A percentile compares a stretch with the other conserved stretches of the same genome.
These are phyloP conservation scores for Ellobius talpinus DNA, from an alignment of 2,113 vertebrate species.

Conservation along the genomic window DNA sequence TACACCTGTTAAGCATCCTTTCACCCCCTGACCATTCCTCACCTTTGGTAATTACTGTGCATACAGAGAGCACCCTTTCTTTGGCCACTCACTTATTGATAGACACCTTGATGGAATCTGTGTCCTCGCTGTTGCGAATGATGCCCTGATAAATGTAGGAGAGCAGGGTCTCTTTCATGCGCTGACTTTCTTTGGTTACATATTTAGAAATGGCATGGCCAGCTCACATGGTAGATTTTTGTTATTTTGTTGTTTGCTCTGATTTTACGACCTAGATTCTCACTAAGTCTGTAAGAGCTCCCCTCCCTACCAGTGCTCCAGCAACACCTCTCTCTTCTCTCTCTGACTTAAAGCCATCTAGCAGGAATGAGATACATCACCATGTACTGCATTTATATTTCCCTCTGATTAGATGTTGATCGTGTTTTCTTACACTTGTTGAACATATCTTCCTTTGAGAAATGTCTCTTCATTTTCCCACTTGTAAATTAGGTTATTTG, in stretches of 20 bases:
- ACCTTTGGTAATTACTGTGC: background rate
- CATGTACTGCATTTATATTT: background rate
- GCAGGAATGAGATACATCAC: background rate
- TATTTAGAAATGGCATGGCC: background rate
- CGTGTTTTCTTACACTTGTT: background rate
- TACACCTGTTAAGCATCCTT: background rate
- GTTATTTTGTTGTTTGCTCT: background rate
- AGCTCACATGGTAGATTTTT: background rate
- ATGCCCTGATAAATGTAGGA: background rate
- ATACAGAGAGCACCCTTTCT: background rate
- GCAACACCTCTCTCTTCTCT: background rate
- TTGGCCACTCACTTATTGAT: background rate
- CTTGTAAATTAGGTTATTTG: background rate
- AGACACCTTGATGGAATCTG: no score
- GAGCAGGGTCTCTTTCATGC: background rate
- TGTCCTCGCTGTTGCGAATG: background rate
- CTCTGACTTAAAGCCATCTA: background rate
- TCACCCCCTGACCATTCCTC: background rate
- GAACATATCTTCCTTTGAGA: background rate
- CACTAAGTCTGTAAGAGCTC: background rate
- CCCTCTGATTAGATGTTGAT: background rate
- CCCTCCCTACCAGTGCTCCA: background rate
- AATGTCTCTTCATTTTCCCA: background rate
- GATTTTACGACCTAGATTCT: background rate
- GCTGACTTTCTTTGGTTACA: background rate